Conservation (phyloP, 1,140 invertebrate genomes). For the Sipha flava region DNA sequence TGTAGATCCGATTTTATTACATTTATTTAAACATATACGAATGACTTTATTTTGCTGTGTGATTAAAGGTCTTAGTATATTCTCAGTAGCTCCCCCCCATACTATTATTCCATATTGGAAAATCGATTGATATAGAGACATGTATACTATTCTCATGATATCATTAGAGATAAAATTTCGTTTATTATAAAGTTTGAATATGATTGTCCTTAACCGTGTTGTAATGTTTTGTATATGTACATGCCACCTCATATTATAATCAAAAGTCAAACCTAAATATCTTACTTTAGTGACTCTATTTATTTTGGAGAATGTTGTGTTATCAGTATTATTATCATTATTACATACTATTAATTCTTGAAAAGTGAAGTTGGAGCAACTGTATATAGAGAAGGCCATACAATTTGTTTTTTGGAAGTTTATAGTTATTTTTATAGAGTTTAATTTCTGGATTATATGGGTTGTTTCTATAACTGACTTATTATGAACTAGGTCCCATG, state of each 20-base stretch:
- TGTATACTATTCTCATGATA: not conserved
- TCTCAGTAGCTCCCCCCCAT: too few species aligned
- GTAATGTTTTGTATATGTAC: not conserved
- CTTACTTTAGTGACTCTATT: not conserved
- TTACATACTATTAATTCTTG: not conserved
- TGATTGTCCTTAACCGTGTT: not conserved
- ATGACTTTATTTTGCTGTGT: too few species aligned
- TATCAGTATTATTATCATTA: not conserved
- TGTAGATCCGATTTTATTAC: too few species aligned
- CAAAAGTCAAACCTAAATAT: not conserved
- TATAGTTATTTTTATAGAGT: not conserved
- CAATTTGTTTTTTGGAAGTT: not conserved
- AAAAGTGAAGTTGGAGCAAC: not conserved
- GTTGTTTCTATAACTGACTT: not conserved
- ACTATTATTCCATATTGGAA: not conserved
- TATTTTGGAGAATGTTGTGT: not conserved
- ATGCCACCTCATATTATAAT: not conserved
- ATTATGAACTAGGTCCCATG: not conserved
- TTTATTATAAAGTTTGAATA: not conserved
- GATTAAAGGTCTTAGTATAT: too few species aligned
- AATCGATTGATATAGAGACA: not conserved
- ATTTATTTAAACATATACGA: too few species aligned
- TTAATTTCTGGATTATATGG: not conserved
- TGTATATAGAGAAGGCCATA: not conserved
- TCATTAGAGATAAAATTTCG: not conserved